These are phyloP conservation scores for Achroia grisella DNA, from an alignment of 1,140 invertebrate species.

Conservation along the genomic window DNA sequence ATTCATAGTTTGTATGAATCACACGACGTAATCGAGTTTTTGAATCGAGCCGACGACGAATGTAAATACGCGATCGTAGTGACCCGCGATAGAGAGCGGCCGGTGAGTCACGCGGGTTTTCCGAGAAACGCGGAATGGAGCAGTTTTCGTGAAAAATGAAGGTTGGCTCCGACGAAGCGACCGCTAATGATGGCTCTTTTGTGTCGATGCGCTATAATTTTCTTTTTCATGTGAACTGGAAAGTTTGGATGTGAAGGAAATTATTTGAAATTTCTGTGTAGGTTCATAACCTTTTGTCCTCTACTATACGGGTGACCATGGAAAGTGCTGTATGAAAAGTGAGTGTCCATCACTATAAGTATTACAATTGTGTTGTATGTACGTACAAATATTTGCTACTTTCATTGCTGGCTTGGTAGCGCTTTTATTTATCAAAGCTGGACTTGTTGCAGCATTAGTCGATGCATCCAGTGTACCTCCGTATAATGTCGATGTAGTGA, in stretches of 20 bases:
- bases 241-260: constrained; percentile 1
- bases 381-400: not conserved
- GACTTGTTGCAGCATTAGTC: constrained; percentile 19
- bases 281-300: constrained; percentile 18
- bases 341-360: constrained; percentile 23
- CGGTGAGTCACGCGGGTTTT: constrained; percentile 67
- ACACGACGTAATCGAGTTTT: constrained; percentile 65
- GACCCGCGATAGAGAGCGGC: constrained; percentile 57
- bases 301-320: constrained; percentile 9
- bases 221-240: constrained; percentile 11
- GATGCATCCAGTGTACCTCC: not conserved
- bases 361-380: not conserved
- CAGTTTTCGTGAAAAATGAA: constrained; percentile 67
- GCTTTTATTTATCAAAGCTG: constrained; percentile 21
- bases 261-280: not conserved
- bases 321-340: constrained; percentile 22
- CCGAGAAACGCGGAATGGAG: constrained; percentile 51
- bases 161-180: constrained; percentile 26
- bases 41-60: constrained; percentile 60
- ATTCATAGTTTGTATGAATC: constrained; percentile 65
- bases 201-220: constrained; percentile 15
- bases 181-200: constrained; percentile 19
- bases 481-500: constrained; percentile 37
- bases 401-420: constrained; percentile 19
- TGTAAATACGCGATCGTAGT: constrained; percentile 61